These are phyloP conservation scores for Brotula barbata DNA, from an alignment of 2,797 vertebrate genomes.

Conservation along the genomic window DNA sequence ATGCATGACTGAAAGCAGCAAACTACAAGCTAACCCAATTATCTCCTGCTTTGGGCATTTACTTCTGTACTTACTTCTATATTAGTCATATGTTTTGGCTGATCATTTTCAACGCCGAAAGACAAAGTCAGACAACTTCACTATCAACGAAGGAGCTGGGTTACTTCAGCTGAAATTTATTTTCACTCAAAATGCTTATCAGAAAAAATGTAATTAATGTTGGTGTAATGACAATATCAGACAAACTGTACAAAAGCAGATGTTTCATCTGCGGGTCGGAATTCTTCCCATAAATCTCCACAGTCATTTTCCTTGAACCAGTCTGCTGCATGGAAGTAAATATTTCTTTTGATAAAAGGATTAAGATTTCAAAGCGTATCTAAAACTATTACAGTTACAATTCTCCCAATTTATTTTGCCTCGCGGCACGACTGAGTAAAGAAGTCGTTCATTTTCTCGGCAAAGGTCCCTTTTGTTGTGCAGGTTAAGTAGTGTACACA, in stretches of 20 bases:
- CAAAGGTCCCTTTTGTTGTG: conserved; percentile 17
- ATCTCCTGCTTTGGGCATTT: conserved; percentile 21
- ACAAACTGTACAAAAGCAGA: no score
- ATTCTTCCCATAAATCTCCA: conserved; percentile 6
- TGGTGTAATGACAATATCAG: background rate
- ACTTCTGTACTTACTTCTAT: background rate
- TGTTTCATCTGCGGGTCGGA: conserved; percentile 2
- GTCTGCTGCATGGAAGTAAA: conserved; percentile 21
- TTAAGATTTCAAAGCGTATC: conserved; percentile 45
- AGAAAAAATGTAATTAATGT: background rate
- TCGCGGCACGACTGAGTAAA: conserved; percentile 39
- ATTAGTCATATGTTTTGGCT: background rate
- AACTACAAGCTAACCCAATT: conserved; percentile 56
- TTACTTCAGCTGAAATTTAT: no score
- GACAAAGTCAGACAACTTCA: no score
- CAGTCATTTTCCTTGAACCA: conserved; percentile 36
- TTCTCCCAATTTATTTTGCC: conserved; percentile 37
- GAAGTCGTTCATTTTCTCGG: conserved; percentile 43
- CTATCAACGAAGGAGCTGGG: no score
- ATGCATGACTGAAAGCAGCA: conserved; percentile 54
- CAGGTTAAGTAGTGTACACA: conserved; percentile 27
- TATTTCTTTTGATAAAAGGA: conserved; percentile 46
- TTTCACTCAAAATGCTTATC: no score
- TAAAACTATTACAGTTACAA: conserved; percentile 44
- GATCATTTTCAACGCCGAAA: no score